Conservation (phyloP, 2,888 invertebrate species). For the Augochlorella aurata region DNA sequence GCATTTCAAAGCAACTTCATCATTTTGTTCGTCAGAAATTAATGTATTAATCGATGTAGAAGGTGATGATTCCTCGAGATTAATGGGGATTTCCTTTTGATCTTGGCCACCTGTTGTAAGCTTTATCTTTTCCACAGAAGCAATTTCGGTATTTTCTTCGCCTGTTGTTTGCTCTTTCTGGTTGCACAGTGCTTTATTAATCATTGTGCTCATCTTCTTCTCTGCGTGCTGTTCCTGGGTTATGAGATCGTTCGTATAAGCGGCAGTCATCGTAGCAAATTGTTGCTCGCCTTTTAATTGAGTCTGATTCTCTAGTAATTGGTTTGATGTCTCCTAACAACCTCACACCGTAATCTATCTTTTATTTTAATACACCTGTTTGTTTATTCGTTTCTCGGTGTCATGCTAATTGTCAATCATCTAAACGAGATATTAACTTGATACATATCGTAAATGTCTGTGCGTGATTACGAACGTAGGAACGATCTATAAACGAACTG, state of each 20-base stretch:
- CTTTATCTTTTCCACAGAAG: conserved; percentile 39
- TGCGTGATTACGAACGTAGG: conserved; percentile 23
- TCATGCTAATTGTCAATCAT: conserved; percentile 20
- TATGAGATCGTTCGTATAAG: conserved; percentile 58
- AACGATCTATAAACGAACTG: conserved; percentile 42
- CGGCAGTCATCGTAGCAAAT: conserved; percentile 66
- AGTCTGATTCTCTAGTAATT: conserved; percentile 63
- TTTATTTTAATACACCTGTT: conserved; percentile 17
- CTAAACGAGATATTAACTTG: conserved; percentile 7
- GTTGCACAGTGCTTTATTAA: conserved; percentile 22
- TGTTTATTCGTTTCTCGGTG: conserved; percentile 24
- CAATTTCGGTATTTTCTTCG: conserved; percentile 35
- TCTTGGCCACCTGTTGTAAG: conserved; percentile 54
- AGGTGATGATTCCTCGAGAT: conserved; percentile 19
- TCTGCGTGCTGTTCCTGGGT: conserved; percentile 46
- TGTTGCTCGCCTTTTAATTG: conserved; percentile 64
- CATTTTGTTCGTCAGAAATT: conserved; percentile 3
- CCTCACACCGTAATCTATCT: conserved; percentile 40
- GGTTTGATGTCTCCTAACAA: conserved; percentile 53
- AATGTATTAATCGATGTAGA: conserved; percentile 2
- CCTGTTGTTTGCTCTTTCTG: conserved; percentile 30
- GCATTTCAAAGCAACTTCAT: neutral
- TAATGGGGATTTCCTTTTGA: conserved; percentile 27
- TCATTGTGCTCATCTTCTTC: conserved; percentile 18
- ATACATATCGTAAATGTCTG: conserved; percentile 31